Conservation (phyloP, 2,113 vertebrate species). For the Chloropsis hardwickii region DNA sequence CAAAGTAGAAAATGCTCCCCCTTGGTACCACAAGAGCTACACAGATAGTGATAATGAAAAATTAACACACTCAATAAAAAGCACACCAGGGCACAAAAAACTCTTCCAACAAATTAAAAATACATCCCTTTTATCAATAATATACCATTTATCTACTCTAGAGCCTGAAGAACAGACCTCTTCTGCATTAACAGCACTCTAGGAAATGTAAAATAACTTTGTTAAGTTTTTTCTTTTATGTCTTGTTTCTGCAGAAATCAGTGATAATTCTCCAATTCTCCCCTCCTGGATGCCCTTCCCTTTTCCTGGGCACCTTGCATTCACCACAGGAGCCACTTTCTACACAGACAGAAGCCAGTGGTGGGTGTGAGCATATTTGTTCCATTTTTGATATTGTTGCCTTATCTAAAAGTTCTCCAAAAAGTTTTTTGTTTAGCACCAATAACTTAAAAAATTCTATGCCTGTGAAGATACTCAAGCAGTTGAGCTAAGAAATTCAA, state of each 20-base stretch:
- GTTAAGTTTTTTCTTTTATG: not conserved
- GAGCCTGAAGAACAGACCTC: not conserved
- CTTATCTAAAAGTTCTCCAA: not conserved
- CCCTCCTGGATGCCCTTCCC: not conserved
- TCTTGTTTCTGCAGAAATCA: not conserved
- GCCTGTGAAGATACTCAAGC: not conserved
- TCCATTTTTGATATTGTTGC: not conserved
- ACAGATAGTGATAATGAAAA: slow-evolving; percentile 6
- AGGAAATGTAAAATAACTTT: not conserved
- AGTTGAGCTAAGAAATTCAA: not conserved
- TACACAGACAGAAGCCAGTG: not conserved
- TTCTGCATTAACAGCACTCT: not conserved
- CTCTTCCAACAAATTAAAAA: not conserved
- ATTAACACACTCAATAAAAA: not conserved
- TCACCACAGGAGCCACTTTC: not conserved
- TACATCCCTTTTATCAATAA: slow-evolving; percentile 3
- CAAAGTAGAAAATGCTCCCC: not conserved
- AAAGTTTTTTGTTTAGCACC: not conserved
- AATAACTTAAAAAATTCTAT: not conserved
- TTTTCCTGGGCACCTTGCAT: not conserved
- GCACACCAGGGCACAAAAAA: not conserved
- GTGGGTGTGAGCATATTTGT: not conserved
- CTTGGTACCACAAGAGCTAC: not conserved
- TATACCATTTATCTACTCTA: not conserved
- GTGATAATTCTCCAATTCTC: not conserved